Base-by-base conservation (phyloP, 2,888 invertebrate species). In the Scaptomyza flava region DNA sequence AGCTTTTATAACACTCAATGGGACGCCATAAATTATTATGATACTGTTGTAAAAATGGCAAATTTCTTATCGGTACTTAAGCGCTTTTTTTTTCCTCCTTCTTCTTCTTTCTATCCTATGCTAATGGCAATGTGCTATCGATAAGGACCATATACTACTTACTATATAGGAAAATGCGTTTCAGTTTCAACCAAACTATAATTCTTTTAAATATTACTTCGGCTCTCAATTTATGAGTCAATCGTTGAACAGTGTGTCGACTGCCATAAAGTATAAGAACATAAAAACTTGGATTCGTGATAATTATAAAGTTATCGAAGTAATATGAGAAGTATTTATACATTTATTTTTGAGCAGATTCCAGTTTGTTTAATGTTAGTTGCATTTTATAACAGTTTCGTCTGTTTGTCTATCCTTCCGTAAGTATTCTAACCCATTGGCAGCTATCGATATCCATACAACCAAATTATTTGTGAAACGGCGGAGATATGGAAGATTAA, bases 1-100 rank as follows among this genome's bases (percentile, higher is more conserved):
- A 83, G 89, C 80, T 89, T 90, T 90, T 90, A 90, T 86, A 81
- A 79, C 78, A 81, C 84, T 81, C 87, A 89, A 90, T 89, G 82
- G n/a, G 69, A 75, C 54, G 76, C 77, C 82, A 89, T 90, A 90
- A 90, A 89, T 88, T 90, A 90, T 90, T 81, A 82, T 80, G 90
- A 90, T 89, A 90, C 81, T 82, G 80, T 81, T 84, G 82, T 87
- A 81, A 85, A 89, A 86, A 81, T 88, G 83, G 83, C 89, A 89
- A 86, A 89, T 83, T 89, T 77, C 89, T 85, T 86, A 89, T 89
- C 88, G 89, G n/a, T 73, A 87, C 85, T 87, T 85, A 89, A 85
- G 77, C 68, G 68, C 62, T 77, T 73, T 79, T 77, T 81, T n/a
- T n/a, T n/a, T n/a, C n/a, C n/a, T 68, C 23, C 63, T 74, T 81